A percentile compares a stretch with the other conserved stretches of the same genome.
phyloP scores from a whole-genome alignment of 2,888 invertebrate species.

The Papilio gigon region DNA sequence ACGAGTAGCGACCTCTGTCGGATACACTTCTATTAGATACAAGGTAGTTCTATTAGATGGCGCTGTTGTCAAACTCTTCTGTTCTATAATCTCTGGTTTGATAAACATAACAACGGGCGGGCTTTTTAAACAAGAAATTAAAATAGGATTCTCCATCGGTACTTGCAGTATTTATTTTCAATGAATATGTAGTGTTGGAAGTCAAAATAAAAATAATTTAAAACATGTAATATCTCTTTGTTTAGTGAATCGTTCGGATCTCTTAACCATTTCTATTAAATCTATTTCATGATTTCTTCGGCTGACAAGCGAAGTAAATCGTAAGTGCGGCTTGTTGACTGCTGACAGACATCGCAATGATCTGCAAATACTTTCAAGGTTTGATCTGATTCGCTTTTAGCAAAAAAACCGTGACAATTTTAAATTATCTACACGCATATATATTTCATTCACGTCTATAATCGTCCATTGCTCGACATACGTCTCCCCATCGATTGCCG shows the following conservation, averaged over 20 bases:
- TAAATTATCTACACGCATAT: neutral
- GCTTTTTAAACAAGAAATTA: neutral
- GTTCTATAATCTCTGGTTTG: neutral
- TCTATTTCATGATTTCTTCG: too few relatives aligned
- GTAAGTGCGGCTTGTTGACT: neutral
- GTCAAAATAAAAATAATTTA: too few relatives aligned
- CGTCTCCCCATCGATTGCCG: too few relatives aligned
- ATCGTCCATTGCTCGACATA: too few relatives aligned
- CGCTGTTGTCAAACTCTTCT: neutral
- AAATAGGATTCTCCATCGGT: neutral
- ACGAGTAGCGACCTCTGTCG: constrained; percentile 18
- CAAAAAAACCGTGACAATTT: neutral
- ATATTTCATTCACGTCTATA: neutral
- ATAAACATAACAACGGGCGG: neutral
- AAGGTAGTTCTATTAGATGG: constrained; percentile 5
- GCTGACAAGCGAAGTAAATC: neutral
- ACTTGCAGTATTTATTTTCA: neutral
- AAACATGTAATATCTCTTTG: too few relatives aligned
- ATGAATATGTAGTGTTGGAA: neutral
- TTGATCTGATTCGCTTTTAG: neutral
- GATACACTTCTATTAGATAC: neutral
- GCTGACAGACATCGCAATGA: neutral
- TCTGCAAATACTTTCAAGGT: constrained; percentile 21
- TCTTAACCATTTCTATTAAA: too few relatives aligned
- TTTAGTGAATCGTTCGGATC: too few relatives aligned